Conservation (phyloP, 1,140 invertebrate genomes). For the Thaumetopoea pityocampa region DNA sequence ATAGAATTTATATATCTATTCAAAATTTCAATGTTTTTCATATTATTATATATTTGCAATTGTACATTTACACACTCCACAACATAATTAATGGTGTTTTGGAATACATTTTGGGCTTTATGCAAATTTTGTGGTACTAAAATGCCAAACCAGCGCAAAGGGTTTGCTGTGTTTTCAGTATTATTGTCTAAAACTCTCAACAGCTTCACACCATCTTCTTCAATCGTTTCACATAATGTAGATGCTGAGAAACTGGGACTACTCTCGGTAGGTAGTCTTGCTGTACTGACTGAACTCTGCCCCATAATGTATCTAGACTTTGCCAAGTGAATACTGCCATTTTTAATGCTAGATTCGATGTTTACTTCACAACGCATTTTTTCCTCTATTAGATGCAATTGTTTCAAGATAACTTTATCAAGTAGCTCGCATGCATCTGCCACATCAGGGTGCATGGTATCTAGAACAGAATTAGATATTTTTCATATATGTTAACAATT, state of each 20-base stretch:
- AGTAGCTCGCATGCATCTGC: conserved; percentile 71
- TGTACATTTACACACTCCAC: conserved; percentile 81
- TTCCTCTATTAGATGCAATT: conserved; percentile 82
- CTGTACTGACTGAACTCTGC: conserved; percentile 79
- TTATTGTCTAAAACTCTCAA: conserved; percentile 65
- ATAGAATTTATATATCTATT: conserved; percentile 38
- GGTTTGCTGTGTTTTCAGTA: conserved; percentile 73
- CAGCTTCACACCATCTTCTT: conserved; percentile 54
- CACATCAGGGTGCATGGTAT: not conserved
- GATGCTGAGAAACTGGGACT: conserved; percentile 77
- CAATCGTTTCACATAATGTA: conserved; percentile 51
- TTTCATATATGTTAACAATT: not conserved
- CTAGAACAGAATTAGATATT: conserved; percentile 14
- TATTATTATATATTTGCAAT: conserved; percentile 70
- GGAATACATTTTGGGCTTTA: conserved; percentile 81
- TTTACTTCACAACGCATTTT: conserved; percentile 79
- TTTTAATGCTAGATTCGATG: conserved; percentile 79
- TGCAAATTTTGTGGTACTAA: conserved; percentile 83
- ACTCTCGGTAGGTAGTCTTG: conserved; percentile 80
- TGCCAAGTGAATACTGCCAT: conserved; percentile 81
- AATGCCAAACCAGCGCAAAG: conserved; percentile 86
- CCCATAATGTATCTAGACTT: conserved; percentile 85
- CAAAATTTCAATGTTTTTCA: conserved; percentile 59
- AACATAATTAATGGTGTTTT: conserved; percentile 78
- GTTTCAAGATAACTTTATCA: conserved; percentile 78